Evolutionary conservation across 2,113 vertebrate genomes (phyloP).

Genomic region (Trachemys scripta): DNA sequence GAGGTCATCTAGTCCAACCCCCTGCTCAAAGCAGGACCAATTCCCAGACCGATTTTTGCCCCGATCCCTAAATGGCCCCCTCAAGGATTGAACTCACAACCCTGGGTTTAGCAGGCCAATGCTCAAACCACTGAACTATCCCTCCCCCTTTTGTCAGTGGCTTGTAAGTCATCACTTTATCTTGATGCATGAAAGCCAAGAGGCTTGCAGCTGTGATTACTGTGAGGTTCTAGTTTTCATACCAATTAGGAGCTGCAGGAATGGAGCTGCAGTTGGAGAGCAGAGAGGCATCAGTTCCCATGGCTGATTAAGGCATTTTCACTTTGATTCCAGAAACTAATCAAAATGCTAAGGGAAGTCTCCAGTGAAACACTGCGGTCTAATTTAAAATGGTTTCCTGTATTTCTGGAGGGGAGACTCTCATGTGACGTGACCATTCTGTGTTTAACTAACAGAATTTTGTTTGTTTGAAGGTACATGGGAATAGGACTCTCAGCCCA

Average conservation of each 20-base stretch:
- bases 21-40: too few relatives aligned
- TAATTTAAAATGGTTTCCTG: neutral
- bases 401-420: neutral
- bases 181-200: neutral
- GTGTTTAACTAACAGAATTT: constrained; percentile 57
- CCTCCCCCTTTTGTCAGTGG: neutral
- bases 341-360: neutral
- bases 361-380: neutral
- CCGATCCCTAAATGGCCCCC: too few relatives aligned
- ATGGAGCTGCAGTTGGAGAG: neutral
- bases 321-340: constrained; percentile 30
- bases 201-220: neutral
- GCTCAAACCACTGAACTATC: too few relatives aligned
- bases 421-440: neutral
- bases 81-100: too few relatives aligned
- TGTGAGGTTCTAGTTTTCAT: neutral
- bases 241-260: neutral
- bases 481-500: constrained; percentile 98
- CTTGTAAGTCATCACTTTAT: neutral
- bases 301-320: neutral
- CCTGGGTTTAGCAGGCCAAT: too few relatives aligned
- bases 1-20: too few relatives aligned
- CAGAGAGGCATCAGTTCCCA: neutral
- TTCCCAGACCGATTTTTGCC: too few relatives aligned
- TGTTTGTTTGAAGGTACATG: constrained; percentile 92